Evolutionary conservation across 2,888 invertebrate species (phyloP).

Genomic region (Kryphioiulus occultus): DNA sequence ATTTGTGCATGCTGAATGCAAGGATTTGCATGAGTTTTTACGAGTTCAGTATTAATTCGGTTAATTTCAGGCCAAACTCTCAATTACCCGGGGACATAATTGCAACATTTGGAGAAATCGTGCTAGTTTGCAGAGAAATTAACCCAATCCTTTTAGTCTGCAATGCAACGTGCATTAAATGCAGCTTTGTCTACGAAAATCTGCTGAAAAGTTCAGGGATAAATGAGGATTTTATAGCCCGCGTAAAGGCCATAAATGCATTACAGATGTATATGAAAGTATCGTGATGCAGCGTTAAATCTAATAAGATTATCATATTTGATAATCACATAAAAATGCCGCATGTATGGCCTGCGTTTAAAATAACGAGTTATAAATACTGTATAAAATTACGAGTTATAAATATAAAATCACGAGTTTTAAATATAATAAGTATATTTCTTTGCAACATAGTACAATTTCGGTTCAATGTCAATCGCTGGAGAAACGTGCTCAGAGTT

Average conservation of each 20-base stretch:
- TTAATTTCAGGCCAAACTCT: neutral
- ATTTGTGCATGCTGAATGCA: too few species aligned
- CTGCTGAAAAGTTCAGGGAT: neutral
- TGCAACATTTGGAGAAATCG: neutral
- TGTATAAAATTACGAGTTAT: too few species aligned
- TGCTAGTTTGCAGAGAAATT: neutral
- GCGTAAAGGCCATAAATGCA: neutral
- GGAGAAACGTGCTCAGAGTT: neutral
- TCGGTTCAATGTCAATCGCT: neutral
- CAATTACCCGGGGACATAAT: neutral
- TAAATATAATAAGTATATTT: too few species aligned
- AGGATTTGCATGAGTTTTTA: neutral
- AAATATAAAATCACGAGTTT: too few species aligned
- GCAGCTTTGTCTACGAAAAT: neutral
- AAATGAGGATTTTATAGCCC: neutral
- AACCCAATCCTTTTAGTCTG: neutral
- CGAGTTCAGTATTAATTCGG: too few species aligned
- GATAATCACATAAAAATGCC: neutral
- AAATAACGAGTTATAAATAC: neutral
- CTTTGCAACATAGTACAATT: neutral
- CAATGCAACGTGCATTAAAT: neutral
- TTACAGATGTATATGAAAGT: neutral
- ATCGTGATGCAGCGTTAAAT: conserved; percentile 9
- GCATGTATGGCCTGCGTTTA: neutral
- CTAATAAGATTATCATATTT: neutral